Conservation (phyloP, 2,113 vertebrate genomes). For the Hylia prasina region DNA sequence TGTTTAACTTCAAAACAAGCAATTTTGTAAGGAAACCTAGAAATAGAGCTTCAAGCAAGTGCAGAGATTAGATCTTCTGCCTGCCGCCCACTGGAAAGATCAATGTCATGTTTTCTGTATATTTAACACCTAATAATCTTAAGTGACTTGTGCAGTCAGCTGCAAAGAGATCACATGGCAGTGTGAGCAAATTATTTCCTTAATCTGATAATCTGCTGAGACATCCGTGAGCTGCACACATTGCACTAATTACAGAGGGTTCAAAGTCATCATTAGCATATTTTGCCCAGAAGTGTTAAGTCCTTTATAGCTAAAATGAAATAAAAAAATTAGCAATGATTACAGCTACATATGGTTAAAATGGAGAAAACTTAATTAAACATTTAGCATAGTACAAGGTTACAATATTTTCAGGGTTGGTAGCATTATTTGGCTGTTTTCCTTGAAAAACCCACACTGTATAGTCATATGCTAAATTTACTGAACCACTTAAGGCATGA, state of each 20-base stretch:
- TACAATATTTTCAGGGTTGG: neutral
- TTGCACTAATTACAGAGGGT: constrained; percentile 2
- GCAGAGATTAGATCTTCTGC: constrained; percentile 31
- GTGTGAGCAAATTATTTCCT: constrained; percentile 46
- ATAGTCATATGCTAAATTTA: neutral
- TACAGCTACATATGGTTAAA: neutral
- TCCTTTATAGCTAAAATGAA: neutral
- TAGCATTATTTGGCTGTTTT: neutral
- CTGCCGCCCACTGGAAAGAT: constrained; percentile 26
- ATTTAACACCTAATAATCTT: constrained; percentile 57
- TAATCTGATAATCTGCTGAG: constrained; percentile 57
- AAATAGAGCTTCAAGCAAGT: constrained; percentile 4
- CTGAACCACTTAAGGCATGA: neutral
- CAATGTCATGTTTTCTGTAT: constrained; percentile 32
- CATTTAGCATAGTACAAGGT: neutral
- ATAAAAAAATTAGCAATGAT: neutral
- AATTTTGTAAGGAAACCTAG: neutral
- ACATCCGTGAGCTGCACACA: neutral
- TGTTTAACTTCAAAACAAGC: constrained; percentile 36
- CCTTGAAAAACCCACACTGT: neutral
- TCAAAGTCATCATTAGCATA: neutral
- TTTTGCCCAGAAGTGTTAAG: neutral
- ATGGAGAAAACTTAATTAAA: constrained; percentile 36
- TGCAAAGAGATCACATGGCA: constrained; percentile 57
- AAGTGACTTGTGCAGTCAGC: constrained; percentile 50